Evolutionary conservation across 2,113 vertebrate genomes (phyloP).

Genomic region (Brienomyrus longianalis): DNA sequence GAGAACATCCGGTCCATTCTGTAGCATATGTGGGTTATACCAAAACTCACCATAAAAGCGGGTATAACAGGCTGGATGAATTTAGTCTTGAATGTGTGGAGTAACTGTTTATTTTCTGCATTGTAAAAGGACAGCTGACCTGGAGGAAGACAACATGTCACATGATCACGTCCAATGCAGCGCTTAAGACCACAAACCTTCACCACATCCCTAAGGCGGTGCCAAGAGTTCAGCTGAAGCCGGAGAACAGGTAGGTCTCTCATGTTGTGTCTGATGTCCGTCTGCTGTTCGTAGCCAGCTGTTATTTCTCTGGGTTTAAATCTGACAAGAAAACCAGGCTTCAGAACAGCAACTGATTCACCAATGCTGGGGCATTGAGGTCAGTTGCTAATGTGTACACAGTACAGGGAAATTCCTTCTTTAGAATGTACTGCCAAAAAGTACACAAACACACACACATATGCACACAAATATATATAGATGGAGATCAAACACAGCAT

Average conservation of each 20-base stretch:
- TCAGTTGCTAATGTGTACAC: not conserved
- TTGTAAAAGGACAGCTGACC: conserved; percentile 85
- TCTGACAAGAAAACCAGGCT: not conserved
- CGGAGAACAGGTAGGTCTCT: not conserved
- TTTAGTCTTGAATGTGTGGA: conserved; percentile 81
- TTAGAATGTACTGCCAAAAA: not conserved
- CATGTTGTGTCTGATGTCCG: not conserved
- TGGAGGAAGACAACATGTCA: conserved; percentile 36
- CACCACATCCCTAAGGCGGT: not conserved
- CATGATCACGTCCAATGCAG: not conserved
- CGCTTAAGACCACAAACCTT: not conserved
- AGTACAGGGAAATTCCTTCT: not conserved
- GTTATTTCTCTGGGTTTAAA: not conserved
- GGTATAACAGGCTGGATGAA: conserved; percentile 83
- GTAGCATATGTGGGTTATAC: not conserved
- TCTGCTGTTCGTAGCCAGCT: not conserved
- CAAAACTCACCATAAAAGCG: conserved; percentile 82
- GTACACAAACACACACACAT: not conserved
- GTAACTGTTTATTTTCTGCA: conserved; percentile 70
- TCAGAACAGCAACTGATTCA: not conserved
- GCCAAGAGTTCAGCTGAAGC: not conserved
- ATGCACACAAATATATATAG: not conserved
- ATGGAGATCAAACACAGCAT: not conserved
- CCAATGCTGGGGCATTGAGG: not conserved
- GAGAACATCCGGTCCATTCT: not conserved